Percentiles rank a stretch among this genome's conserved stretches.
These are phyloP conservation scores for Semibalanus balanoides DNA, from an alignment of 1,140 invertebrate genomes.

Conservation along the genomic window DNA sequence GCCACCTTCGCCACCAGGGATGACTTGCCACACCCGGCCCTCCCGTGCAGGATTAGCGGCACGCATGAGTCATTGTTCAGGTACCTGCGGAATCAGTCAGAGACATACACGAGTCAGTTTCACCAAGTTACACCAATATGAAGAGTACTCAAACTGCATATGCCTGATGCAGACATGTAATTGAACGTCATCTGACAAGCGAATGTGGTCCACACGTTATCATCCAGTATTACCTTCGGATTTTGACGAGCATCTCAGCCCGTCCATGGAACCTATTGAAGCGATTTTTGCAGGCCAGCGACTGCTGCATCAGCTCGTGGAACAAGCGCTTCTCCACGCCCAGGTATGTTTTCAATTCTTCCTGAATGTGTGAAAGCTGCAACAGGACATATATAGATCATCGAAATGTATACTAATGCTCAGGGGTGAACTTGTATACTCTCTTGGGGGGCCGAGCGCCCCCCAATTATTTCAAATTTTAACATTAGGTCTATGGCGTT, in stretches of 20 bases:
- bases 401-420: no score
- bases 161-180: no score
- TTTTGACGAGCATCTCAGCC: constrained; percentile 25
- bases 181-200: no score
- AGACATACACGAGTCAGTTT: no score
- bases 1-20: constrained; percentile 54
- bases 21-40: constrained; percentile 63
- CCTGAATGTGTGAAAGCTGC: constrained; percentile 8
- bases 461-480: no score
- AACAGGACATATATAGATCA: background rate
- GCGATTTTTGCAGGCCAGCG: constrained; percentile 26
- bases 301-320: constrained; percentile 40
- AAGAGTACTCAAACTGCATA: no score
- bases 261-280: constrained; percentile 28
- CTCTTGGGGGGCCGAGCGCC: no score
- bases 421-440: no score
- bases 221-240: constrained; percentile 23
- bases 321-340: constrained; percentile 38
- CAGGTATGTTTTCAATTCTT: constrained; percentile 18
- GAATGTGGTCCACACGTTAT: no score
- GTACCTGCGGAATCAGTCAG: constrained; percentile 12
- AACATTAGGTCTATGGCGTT: no score
- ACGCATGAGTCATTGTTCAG: constrained; percentile 18
- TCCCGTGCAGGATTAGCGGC: constrained; percentile 58
- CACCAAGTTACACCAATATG: no score